phyloP scores from a whole-genome alignment of 1,140 invertebrate species.

The Stegodyphus dumicola region DNA sequence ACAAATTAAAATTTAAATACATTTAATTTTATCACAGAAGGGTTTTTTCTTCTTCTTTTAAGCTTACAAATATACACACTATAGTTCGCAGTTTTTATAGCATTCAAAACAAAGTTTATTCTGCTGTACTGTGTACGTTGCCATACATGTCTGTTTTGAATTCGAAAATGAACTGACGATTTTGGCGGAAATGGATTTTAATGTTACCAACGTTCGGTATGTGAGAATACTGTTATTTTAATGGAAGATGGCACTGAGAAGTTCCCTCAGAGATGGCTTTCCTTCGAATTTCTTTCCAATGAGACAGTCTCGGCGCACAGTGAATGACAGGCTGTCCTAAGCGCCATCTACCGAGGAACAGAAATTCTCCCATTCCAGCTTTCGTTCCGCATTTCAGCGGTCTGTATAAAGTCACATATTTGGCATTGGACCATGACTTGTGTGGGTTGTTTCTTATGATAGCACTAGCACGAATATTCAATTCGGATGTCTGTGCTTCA shows the following conservation, averaged over 20 bases:
- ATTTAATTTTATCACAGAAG: no score
- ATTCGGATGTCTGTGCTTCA: slow-evolving; percentile 75
- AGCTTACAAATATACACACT: no score
- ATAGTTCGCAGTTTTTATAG: no score
- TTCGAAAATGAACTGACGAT: no score
- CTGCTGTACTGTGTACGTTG: no score
- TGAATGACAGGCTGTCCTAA: slow-evolving; percentile 77
- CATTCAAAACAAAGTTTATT: no score
- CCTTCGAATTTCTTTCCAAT: slow-evolving; percentile 76
- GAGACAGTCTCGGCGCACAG: slow-evolving; percentile 79
- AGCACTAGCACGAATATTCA: slow-evolving; percentile 76
- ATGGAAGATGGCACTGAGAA: slow-evolving; percentile 26
- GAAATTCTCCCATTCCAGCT: slow-evolving; percentile 79
- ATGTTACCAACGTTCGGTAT: not conserved
- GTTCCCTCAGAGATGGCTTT: slow-evolving; percentile 66
- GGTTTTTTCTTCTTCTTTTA: no score
- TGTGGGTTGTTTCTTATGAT: slow-evolving; percentile 70
- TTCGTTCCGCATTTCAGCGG: slow-evolving; percentile 77
- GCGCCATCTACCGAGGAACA: slow-evolving; percentile 80
- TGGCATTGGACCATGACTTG: slow-evolving; percentile 17
- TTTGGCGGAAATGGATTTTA: no score
- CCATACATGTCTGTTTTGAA: no score
- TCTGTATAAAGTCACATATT: slow-evolving; percentile 69
- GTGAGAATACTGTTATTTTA: not conserved
- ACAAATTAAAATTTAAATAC: no score